Base-by-base conservation (phyloP, 2,113 vertebrate genomes). In the Grallaria varia region DNA sequence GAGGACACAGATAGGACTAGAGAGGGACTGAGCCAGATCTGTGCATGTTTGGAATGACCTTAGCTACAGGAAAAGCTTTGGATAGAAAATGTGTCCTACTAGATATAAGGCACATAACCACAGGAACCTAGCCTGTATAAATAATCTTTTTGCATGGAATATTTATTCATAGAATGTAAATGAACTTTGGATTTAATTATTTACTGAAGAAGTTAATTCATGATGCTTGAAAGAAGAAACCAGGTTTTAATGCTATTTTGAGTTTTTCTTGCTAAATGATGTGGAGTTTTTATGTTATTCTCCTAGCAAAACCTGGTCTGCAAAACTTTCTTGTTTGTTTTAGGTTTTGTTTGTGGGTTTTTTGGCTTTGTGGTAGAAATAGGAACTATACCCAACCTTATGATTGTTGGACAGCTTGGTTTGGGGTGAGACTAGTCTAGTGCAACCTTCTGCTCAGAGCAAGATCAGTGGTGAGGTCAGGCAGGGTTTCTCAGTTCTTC, bases 331-430 rank as follows among this genome's bases (percentile, higher is more conserved):
- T 64, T 31, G 13, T 11, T 44, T 37, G 8, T 27, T 84, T 40
- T 28, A 9, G 33, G 27, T 18, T 63, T 84, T 35, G 9, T 10
- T 73, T 81, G 33, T 15, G 50, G 5, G 5, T 14, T 22, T 56
- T 69, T 72, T 63, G 14, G 10, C 42, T 87, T 73, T 62, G 8
- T 85, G 17, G 8, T 37, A 42, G 39, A 68, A 88, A 44, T 14
- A 75, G 39, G 11, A 79, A 24, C 15, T 75, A 8, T 67, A 40
- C 10, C 9, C 10, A 30, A 16, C 37, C 8, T 71, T 52, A 21
- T 0, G 5, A 27, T 3, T 44, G 18, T 5, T 76, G 55, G 30
- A 39, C 19, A 73, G 0, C 33, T 44, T 40, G 37, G 16, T n/a
- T 12, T 85, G 47, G 47, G 2, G 25, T 71, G 89, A 71, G n/a